Evolutionary conservation across 2,797 vertebrate genomes (phyloP).

Genomic region (Dicrostonyx torquatus): DNA sequence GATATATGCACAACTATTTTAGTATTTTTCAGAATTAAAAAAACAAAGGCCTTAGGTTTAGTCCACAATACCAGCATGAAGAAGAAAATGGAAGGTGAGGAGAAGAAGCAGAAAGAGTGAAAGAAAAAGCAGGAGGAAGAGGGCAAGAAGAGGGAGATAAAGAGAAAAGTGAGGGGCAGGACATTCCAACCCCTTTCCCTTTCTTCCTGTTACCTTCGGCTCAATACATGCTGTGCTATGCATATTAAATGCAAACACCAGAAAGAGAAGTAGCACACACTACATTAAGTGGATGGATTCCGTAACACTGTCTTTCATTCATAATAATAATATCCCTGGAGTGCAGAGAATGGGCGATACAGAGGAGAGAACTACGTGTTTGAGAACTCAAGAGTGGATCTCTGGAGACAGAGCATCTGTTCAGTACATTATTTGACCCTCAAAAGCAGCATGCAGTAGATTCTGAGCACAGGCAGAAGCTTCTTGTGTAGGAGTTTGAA

Average conservation of each 20-base stretch:
- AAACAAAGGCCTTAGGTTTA: background rate
- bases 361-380: background rate
- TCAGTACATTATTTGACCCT: background rate
- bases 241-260: background rate
- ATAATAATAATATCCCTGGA: background rate
- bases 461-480: background rate
- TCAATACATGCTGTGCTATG: background rate
- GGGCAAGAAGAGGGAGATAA: too few species aligned
- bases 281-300: background rate
- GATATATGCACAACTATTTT: background rate
- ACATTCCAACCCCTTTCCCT: background rate
- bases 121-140: background rate
- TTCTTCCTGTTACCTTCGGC: background rate
- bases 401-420: background rate
- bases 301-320: background rate
- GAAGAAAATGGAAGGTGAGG: background rate
- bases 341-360: background rate
- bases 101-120: background rate
- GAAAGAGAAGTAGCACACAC: background rate
- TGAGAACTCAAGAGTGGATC: background rate
- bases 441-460: background rate
- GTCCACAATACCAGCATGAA: background rate
- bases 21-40: background rate
- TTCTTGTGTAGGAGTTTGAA: background rate
- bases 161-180: background rate